phyloP scores from a whole-genome alignment of 1,140 invertebrate species.

The Habropoda laboriosa region DNA sequence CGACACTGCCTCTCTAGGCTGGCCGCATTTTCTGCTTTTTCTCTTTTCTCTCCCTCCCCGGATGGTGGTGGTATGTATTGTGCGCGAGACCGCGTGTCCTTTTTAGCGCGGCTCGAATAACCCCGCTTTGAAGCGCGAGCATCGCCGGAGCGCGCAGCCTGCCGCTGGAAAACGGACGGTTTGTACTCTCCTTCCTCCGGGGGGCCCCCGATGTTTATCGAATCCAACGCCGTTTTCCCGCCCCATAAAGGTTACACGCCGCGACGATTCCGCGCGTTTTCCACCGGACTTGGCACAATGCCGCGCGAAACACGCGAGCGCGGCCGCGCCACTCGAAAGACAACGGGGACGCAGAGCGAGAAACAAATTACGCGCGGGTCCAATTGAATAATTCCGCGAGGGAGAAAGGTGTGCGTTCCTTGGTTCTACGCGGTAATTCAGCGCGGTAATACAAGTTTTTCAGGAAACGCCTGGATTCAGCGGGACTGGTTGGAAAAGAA shows the following conservation, averaged over 20 bases:
- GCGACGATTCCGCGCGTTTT: slow-evolving; percentile 13
- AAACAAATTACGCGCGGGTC: slow-evolving; percentile 58
- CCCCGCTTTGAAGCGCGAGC: neutral
- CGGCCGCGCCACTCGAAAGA: neutral
- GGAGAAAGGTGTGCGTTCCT: slow-evolving; percentile 50
- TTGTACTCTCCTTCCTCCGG: neutral
- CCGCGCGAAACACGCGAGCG: slow-evolving; percentile 2
- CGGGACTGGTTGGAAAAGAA: neutral
- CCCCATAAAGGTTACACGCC: slow-evolving; percentile 1
- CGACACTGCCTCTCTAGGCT: neutral
- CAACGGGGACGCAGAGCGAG: neutral
- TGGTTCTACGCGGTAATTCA: slow-evolving; percentile 54
- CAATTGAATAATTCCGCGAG: slow-evolving; percentile 67
- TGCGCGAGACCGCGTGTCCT: slow-evolving; percentile 15
- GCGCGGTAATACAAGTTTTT: slow-evolving; percentile 64
- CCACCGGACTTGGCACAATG: slow-evolving; percentile 41
- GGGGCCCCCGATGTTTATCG: slow-evolving; percentile 30
- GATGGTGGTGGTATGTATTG: too few relatives aligned
- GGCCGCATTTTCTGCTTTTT: neutral
- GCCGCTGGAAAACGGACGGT: neutral
- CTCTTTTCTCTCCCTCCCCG: neutral
- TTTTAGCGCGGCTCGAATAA: neutral
- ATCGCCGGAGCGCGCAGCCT: neutral
- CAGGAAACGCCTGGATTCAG: slow-evolving; percentile 53
- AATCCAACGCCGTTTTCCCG: slow-evolving; percentile 6